Percentiles rank a stretch among this genome's conserved stretches.
Evolutionary conservation across 2,888 invertebrate genomes (phyloP).

Genomic region (Melieria picta): DNA sequence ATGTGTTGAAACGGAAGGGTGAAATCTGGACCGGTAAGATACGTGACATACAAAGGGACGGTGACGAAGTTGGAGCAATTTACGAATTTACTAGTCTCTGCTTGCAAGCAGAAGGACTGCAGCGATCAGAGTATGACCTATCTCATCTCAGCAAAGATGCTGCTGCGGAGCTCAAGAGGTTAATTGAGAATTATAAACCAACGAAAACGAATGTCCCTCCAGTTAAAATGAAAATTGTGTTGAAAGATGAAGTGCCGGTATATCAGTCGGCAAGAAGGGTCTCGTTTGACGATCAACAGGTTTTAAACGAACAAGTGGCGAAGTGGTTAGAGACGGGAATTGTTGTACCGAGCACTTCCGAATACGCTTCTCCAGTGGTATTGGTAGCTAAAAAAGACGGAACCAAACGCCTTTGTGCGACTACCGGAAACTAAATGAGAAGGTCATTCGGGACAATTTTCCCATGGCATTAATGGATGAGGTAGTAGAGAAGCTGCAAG

Average conservation of each 20-base stretch:
- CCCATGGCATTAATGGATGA: slow-evolving; percentile 37
- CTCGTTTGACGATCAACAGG: slow-evolving; percentile 8
- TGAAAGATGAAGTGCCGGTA: slow-evolving; percentile 25
- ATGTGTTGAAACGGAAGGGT: background rate
- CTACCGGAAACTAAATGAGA: slow-evolving; percentile 30
- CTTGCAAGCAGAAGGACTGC: background rate
- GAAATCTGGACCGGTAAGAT: no score
- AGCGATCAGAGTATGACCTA: background rate
- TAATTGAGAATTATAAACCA: slow-evolving; percentile 20
- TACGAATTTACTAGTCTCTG: background rate
- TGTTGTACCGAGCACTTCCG: slow-evolving; percentile 51
- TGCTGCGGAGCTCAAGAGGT: background rate
- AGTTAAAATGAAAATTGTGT: slow-evolving; percentile 32
- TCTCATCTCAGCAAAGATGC: background rate
- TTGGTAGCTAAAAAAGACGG: slow-evolving; percentile 35
- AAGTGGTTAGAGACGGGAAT: slow-evolving; percentile 54
- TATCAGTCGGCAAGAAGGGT: slow-evolving; percentile 17
- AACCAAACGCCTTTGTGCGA: slow-evolving; percentile 36
- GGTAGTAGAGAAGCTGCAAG: slow-evolving; percentile 28
- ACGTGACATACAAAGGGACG: background rate
- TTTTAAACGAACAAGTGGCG: slow-evolving; percentile 48
- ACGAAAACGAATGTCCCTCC: background rate
- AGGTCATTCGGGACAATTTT: slow-evolving; percentile 36
- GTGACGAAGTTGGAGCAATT: background rate
- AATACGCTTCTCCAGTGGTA: slow-evolving; percentile 50